Evolutionary conservation across 2,113 vertebrate genomes (phyloP), one percentile per base, ranked within the genome.

Genomic region (Oceanites oceanicus): DNA sequence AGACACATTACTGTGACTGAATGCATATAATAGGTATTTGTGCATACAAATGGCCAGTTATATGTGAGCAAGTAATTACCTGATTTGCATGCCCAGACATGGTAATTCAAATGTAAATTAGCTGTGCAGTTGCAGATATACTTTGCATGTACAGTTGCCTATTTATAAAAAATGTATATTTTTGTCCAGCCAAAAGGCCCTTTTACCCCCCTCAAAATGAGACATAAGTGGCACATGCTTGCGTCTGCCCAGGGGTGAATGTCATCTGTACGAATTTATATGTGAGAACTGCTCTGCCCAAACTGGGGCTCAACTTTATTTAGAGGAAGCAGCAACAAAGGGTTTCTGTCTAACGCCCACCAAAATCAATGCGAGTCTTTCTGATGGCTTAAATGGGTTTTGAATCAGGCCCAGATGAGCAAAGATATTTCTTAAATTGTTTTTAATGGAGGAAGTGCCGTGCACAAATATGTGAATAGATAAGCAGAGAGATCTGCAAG

Each of bases 91-190:
- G 95, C 95, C 91, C 92, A 96, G 95, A 87, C 91, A 88, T 97
- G 92, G 91, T 95, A 95, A 97, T 96, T 97, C 97, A 97, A 94
- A 97, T 97, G 97, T 85, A 96, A 96, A 97, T 95, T 75, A 96
- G 86, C 92, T 94, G 84, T 90, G 87, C 94, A 78, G 84, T 95
- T 93, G 88, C 84, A 87, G 89, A 94, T 97, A 94, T 82, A 95
- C 53, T 94, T 91, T 81, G 86, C 68, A 78, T 73, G 92, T 92
- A 92, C 55, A 87, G 76, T 87, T 84, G 70, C 56, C 70, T 89
- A 62, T 96, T 96, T 97, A 90, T 87, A 59, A 89, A 85, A 91
- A 63, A 82, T 44, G n/a, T 86, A 42, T 94, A 67, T 83, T 96
- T 94, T 92, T 84, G 79, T 86, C 83, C 89, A 73, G 61, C 61